Evolutionary conservation across 2,797 vertebrate species (phyloP), one percentile per base, ranked within the genome.

Genomic region (Malacoraja senta): DNA sequence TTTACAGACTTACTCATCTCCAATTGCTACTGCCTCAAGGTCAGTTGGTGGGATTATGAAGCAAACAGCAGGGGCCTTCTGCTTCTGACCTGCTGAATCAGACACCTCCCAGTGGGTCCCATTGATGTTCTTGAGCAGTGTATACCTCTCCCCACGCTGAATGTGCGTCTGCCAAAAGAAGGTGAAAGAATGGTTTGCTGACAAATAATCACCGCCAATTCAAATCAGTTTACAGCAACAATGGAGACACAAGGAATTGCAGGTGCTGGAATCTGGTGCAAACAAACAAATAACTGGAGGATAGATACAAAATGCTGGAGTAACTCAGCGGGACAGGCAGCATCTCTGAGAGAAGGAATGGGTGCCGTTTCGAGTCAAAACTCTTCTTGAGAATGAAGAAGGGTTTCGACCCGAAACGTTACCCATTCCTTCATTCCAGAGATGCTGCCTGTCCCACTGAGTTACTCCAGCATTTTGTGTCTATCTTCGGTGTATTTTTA

Each of bases 31-130:
- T 0, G 97, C 96, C 88, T 99, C 98, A 0, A 96, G 94, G 94
- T 99, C 97, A 0, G 98, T 98, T 0, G 99, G 99, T 0, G 98
- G 98, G 68, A 99, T 97, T 94, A 98, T 95, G 95, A 99, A 99
- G 95, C 99, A 99, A 94, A 99, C 96, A 0, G 96, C 98, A 0
- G 99, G 99, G n/a, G 97, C 97, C 0, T 94, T 96, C 94, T 97
- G 44, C 71, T 96, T 96, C 80, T 93, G 97, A 74, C 98, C 98
- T 0, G 95, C 80, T 0, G 95, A 93, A 76, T 99, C 98, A 0
- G 97, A 97, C 94, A 99, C 97, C 1, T 99, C 98, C 99, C 99
- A 99, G 93, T 96, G 94, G 26, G 96, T 88, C 0, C 97, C 97
- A 0, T 95, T 97, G 68, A 72, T 72, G 96, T 98, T 99, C 68